Evolutionary conservation across 1,140 invertebrate species (phyloP).

Genomic region (Leptonema lineaticorne): DNA sequence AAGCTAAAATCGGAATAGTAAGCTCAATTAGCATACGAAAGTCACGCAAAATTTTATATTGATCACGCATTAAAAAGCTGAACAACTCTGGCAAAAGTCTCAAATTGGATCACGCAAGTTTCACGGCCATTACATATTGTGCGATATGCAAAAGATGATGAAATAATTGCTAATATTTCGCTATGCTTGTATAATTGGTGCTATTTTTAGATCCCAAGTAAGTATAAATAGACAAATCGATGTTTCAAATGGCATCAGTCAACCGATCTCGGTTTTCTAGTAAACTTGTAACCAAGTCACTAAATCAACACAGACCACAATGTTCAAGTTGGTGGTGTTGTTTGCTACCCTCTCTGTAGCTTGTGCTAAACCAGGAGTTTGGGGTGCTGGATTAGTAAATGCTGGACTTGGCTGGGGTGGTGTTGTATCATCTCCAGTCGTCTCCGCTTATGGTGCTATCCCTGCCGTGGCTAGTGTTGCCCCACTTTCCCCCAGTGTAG

Average conservation of each 20-base stretch:
- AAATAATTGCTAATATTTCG: too few species aligned
- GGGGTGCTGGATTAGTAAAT: constrained; percentile 45
- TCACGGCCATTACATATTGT: too few species aligned
- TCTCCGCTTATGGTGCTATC: constrained; percentile 1
- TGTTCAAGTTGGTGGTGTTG: constrained; percentile 58
- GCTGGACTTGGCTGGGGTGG: constrained; percentile 2
- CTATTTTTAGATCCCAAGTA: neutral
- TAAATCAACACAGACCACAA: constrained; percentile 54
- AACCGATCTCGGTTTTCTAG: constrained; percentile 43
- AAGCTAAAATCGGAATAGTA: too few species aligned
- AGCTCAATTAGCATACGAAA: too few species aligned
- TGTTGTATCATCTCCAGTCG: constrained; percentile 4
- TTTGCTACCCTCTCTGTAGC: constrained; percentile 50
- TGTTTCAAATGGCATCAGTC: constrained; percentile 44
- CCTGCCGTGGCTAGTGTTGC: constrained; percentile 37
- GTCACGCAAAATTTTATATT: too few species aligned
- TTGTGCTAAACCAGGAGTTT: constrained; percentile 49
- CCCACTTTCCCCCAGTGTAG: constrained; percentile 39
- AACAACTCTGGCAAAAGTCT: too few species aligned
- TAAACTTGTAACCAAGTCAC: constrained; percentile 41
- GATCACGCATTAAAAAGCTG: too few species aligned
- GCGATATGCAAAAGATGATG: too few species aligned
- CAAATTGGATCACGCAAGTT: too few species aligned
- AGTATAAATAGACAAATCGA: constrained; percentile 49
- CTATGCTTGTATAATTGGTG: too few species aligned